A percentile compares a stretch with the other conserved stretches of the same genome.
Evolutionary conservation across 2,888 invertebrate genomes (phyloP).

Genomic region (Uloborus plumipes): DNA sequence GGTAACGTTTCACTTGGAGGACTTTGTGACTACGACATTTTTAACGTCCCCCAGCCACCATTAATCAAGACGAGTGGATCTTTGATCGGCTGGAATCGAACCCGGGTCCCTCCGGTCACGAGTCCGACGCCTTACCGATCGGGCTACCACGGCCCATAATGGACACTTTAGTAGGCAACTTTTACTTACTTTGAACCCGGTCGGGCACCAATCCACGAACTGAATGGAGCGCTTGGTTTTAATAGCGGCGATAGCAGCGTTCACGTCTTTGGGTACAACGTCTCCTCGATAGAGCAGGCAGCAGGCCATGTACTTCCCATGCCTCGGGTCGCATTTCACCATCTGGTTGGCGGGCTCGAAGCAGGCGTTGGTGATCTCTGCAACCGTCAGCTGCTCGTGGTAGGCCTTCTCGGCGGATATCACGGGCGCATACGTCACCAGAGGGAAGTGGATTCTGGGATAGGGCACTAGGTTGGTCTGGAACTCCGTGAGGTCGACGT

Average conservation of each 20-base stretch:
- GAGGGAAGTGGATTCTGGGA: constrained; percentile 91
- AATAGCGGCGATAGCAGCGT: constrained; percentile 72
- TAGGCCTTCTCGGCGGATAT: constrained; percentile 73
- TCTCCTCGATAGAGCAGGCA: constrained; percentile 73
- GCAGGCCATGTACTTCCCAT: constrained; percentile 68
- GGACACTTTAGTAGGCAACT: too few species aligned
- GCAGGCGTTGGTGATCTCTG: constrained; percentile 73
- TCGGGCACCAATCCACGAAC: constrained; percentile 95
- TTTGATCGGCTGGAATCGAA: too few species aligned
- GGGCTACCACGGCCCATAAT: too few species aligned
- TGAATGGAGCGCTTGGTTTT: constrained; percentile 78
- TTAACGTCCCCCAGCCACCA: too few species aligned
- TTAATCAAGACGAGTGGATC: too few species aligned
- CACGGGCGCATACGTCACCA: constrained; percentile 76
- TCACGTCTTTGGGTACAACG: constrained; percentile 74
- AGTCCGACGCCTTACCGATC: too few species aligned
- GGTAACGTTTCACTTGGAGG: too few species aligned
- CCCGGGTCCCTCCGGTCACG: too few species aligned
- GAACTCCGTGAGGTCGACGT: constrained; percentile 87
- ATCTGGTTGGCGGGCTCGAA: constrained; percentile 73
- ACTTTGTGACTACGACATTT: too few species aligned
- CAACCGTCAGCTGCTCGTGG: constrained; percentile 72
- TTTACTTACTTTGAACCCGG: constrained; percentile 80
- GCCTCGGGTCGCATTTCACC: constrained; percentile 68
- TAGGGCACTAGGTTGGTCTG: constrained; percentile 90